These are phyloP conservation scores for Neolamprologus devosi DNA, from an alignment of 2,113 vertebrate genomes.

Conservation along the genomic window DNA sequence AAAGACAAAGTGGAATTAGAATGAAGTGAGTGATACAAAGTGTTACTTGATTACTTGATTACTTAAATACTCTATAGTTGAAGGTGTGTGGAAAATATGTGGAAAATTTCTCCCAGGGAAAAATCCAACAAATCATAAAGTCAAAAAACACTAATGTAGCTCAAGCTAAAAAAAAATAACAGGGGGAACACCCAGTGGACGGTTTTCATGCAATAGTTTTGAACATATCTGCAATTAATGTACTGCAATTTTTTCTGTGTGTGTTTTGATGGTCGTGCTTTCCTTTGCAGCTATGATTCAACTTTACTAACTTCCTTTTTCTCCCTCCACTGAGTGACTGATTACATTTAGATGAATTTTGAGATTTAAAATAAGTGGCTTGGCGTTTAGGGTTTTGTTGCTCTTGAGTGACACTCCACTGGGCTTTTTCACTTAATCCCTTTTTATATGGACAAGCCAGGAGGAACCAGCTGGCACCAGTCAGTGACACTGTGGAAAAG, in stretches of 20 bases:
- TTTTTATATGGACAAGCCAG: neutral
- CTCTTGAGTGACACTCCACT: slow-evolving; percentile 12
- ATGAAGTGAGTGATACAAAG: neutral
- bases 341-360: neutral
- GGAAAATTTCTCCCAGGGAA: neutral
- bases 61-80: neutral
- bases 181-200: neutral
- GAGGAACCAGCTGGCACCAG: slow-evolving; percentile 23
- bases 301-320: neutral
- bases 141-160: neutral
- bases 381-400: neutral
- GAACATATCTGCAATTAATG: neutral
- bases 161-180: neutral
- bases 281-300: neutral
- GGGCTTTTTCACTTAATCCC: neutral
- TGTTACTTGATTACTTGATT: neutral
- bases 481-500: neutral
- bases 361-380: neutral
- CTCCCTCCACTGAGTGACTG: neutral
- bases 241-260: neutral
- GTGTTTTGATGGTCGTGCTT: neutral
- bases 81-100: neutral
- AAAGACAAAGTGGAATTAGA: neutral
- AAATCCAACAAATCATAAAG: neutral
- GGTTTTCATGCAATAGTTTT: neutral